A percentile compares a stretch with the other conserved stretches of the same genome.
Conservation (phyloP, 1,140 invertebrate species). For the Nomia melanderi region DNA sequence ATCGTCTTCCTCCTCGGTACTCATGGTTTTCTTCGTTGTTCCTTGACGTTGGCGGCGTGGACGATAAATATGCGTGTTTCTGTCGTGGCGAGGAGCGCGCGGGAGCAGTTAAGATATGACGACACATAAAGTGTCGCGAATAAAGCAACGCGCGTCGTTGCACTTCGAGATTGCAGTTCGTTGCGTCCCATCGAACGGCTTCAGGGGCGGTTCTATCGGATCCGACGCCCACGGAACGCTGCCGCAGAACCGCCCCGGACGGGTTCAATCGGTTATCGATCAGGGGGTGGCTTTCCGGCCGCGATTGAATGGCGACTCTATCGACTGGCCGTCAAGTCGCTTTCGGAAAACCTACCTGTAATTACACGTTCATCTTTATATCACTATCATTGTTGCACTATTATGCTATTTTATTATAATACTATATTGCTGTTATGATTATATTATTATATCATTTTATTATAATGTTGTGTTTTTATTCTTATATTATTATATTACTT, state of each 20-base stretch:
- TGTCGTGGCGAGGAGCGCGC: conserved; percentile 18
- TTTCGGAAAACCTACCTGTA: no score
- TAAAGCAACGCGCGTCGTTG: conserved; percentile 54
- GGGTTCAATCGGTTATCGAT: conserved; percentile 53
- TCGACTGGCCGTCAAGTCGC: background rate
- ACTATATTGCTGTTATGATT: no score
- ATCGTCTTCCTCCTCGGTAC: conserved; percentile 38
- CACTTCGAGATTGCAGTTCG: conserved; percentile 35
- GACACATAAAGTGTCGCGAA: conserved; percentile 59
- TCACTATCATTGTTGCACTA: no score
- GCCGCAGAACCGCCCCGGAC: conserved; percentile 36
- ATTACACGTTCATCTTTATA: no score
- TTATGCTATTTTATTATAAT: no score
- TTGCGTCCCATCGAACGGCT: conserved; percentile 37
- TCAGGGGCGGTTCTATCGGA: conserved; percentile 44
- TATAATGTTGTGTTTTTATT: no score
- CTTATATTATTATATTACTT: no score
- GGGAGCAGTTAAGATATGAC: conserved; percentile 57
- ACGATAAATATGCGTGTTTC: conserved; percentile 58
- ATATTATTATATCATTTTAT: no score
- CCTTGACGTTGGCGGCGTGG: conserved; percentile 45
- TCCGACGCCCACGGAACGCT: conserved; percentile 44
- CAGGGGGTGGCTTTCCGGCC: conserved; percentile 22
- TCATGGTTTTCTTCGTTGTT: conserved; percentile 46
- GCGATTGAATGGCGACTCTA: conserved; percentile 16